phyloP scores from a whole-genome alignment of 2,797 vertebrate species.

The Enteromius argenteus region DNA sequence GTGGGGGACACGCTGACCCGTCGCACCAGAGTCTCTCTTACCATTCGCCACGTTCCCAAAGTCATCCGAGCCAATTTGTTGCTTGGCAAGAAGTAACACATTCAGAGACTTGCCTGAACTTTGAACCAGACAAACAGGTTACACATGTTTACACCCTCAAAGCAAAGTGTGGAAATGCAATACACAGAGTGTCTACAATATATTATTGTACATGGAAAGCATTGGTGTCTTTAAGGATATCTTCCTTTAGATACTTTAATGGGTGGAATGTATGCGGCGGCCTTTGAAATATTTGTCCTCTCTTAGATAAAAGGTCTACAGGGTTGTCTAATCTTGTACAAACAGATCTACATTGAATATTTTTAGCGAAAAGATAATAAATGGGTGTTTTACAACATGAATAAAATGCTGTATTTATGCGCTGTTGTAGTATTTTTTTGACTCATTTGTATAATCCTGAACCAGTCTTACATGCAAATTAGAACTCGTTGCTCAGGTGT shows the following conservation, averaged over 20 bases:
- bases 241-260: background rate
- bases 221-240: background rate
- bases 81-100: conserved; percentile 75
- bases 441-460: background rate
- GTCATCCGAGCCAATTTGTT: conserved; percentile 81
- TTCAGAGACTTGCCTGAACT: conserved; percentile 15
- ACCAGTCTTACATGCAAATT: background rate
- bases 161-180: conserved; percentile 1
- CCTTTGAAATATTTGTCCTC: background rate
- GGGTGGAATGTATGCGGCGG: background rate
- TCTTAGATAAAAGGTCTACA: background rate
- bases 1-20: conserved; percentile 75
- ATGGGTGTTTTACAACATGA: background rate
- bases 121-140: background rate
- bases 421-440: background rate
- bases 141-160: background rate
- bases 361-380: background rate
- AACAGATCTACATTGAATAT: background rate
- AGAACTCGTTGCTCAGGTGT: background rate
- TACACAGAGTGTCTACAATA: background rate
- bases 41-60: conserved; percentile 88
- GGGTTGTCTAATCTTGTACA: background rate
- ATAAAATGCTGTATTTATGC: conserved; percentile 14
- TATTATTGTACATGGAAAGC: conserved; percentile 11
- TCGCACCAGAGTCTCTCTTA: conserved; percentile 85